A percentile compares a stretch with the other conserved stretches of the same genome.
These are phyloP conservation scores for Drosophila cognata DNA, from an alignment of 2,888 invertebrate species.

Conservation along the genomic window DNA sequence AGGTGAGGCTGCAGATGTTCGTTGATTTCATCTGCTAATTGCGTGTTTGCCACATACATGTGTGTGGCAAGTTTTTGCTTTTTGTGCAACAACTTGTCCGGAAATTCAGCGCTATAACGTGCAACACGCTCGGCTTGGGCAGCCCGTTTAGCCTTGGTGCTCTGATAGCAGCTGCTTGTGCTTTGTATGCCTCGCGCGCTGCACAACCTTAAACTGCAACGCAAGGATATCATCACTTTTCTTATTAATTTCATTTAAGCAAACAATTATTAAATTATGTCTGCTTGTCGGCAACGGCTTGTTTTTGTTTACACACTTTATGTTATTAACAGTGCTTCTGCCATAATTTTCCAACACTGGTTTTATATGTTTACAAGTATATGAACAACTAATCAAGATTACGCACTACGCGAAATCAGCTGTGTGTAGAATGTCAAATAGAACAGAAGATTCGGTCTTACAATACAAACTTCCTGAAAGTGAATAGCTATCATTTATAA, in stretches of 20 bases:
- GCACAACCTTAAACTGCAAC: slow-evolving; percentile 38
- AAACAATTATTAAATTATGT: background rate
- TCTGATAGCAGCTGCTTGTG: slow-evolving; percentile 23
- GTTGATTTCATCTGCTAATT: slow-evolving; percentile 72
- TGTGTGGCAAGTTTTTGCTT: slow-evolving; percentile 74
- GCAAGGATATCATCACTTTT: slow-evolving; percentile 51
- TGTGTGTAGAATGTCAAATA: background rate
- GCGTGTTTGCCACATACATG: slow-evolving; percentile 78
- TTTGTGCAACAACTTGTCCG: slow-evolving; percentile 78
- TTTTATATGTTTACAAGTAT: slow-evolving; percentile 58
- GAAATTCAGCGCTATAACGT: slow-evolving; percentile 73
- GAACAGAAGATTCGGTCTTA: background rate
- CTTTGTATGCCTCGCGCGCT: slow-evolving; percentile 13
- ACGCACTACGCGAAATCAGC: background rate
- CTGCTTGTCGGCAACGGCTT: slow-evolving; percentile 26
- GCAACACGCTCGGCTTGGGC: slow-evolving; percentile 43
- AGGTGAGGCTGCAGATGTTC: slow-evolving; percentile 72
- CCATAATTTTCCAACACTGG: background rate
- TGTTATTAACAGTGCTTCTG: background rate
- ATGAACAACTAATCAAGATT: background rate
- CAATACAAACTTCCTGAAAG: background rate
- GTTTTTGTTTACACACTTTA: slow-evolving; percentile 40
- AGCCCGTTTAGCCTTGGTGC: slow-evolving; percentile 54
- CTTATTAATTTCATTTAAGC: background rate
- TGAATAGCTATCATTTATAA: background rate